These are phyloP conservation scores for Ariopsis seemanni DNA, from an alignment of 2,113 vertebrate genomes.

Conservation along the genomic window DNA sequence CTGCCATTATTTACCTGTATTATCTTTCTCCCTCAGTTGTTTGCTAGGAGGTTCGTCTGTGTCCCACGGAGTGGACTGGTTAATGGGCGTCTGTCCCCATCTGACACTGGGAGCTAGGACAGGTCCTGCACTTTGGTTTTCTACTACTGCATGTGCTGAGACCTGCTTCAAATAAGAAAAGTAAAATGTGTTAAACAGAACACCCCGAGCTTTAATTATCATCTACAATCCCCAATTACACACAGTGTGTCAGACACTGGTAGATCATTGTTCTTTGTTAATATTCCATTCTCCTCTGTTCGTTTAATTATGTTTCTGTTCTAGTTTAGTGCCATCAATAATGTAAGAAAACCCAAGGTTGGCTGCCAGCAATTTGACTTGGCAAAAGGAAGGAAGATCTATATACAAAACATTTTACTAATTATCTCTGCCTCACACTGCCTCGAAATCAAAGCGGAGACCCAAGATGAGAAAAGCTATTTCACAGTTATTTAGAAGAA, in stretches of 20 bases:
- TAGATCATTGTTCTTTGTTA: constrained; percentile 55
- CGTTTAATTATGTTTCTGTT: constrained; percentile 54
- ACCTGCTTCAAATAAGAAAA: constrained; percentile 71
- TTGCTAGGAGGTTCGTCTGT: constrained; percentile 96
- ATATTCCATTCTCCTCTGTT: constrained; percentile 52
- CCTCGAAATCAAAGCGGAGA: constrained; percentile 42
- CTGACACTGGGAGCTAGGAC: constrained; percentile 86
- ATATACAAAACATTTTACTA: constrained; percentile 55
- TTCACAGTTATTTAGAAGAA: constrained; percentile 33
- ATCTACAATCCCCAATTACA: constrained; percentile 37
- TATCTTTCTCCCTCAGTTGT: constrained; percentile 92
- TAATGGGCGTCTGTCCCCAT: constrained; percentile 98
- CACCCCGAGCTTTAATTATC: constrained; percentile 47
- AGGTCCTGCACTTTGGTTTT: constrained; percentile 85
- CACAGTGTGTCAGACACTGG: constrained; percentile 38
- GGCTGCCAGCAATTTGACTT: constrained; percentile 50
- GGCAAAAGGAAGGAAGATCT: constrained; percentile 47
- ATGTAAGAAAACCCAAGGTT: constrained; percentile 54
- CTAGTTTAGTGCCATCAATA: constrained; percentile 58
- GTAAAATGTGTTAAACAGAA: constrained; percentile 27
- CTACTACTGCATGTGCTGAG: constrained; percentile 87
- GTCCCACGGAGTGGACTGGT: constrained; percentile 98
- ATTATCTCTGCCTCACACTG: constrained; percentile 43
- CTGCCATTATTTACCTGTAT: constrained; percentile 76
- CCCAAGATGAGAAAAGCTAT: constrained; percentile 33